A percentile compares a stretch with the other conserved stretches of the same genome.
These are phyloP conservation scores for Arion vulgaris DNA, from an alignment of 1,140 invertebrate species.

Conservation along the genomic window DNA sequence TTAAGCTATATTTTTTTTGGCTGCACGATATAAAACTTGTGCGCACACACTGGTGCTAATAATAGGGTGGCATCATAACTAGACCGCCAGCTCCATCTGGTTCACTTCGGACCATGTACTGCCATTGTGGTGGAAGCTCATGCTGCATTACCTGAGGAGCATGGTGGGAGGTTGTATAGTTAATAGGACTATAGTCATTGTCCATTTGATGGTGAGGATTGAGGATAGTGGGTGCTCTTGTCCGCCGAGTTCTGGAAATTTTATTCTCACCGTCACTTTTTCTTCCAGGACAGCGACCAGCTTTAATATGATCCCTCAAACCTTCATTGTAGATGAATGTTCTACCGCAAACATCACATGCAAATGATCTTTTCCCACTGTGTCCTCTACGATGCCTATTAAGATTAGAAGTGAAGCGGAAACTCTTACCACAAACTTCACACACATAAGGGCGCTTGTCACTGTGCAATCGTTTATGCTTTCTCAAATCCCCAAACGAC, in stretches of 20 bases:
- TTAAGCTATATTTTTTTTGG: no score
- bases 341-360: slow-evolving; percentile 20
- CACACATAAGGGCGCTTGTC: slow-evolving; percentile 26
- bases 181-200: not conserved
- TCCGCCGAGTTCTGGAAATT: not conserved
- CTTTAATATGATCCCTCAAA: slow-evolving; percentile 56
- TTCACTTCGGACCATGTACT: slow-evolving; percentile 11
- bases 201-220: not conserved
- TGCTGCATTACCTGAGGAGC: not conserved
- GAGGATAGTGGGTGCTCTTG: not conserved
- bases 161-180: not conserved
- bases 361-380: slow-evolving; percentile 25
- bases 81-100: not conserved
- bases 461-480: slow-evolving; percentile 65
- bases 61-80: slow-evolving; percentile 13
- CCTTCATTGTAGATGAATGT: slow-evolving; percentile 27
- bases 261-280: not conserved
- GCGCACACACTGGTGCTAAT: not conserved
- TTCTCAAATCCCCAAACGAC: slow-evolving; percentile 72
- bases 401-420: slow-evolving; percentile 25
- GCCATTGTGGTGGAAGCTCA: slow-evolving; percentile 7
- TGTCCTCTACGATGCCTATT: slow-evolving; percentile 22
- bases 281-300: slow-evolving; percentile 13
- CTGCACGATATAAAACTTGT: no score
- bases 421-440: slow-evolving; percentile 36